Conservation (phyloP, 2,888 invertebrate species). For the Copidosoma aretas region DNA sequence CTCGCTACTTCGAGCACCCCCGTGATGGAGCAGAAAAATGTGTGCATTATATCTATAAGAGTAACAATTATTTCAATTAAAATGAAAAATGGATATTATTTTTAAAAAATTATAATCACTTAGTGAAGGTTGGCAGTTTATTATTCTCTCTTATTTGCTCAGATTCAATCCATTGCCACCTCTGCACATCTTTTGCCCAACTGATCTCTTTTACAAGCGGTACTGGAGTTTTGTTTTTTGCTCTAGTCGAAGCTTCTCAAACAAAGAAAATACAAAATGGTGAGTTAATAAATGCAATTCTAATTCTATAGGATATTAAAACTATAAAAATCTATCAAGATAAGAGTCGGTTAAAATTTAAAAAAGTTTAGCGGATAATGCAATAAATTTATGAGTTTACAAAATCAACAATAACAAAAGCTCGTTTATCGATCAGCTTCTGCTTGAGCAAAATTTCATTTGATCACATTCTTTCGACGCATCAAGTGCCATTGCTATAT, state of each 20-base stretch:
- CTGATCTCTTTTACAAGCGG: conserved; percentile 13
- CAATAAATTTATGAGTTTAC: neutral
- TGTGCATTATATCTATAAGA: conserved; percentile 29
- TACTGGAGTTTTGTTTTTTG: conserved; percentile 14
- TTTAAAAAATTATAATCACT: conserved; percentile 32
- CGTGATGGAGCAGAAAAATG: conserved; percentile 37
- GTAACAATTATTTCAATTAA: neutral
- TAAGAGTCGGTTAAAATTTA: neutral
- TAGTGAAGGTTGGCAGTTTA: conserved; percentile 56
- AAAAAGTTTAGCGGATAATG: neutral
- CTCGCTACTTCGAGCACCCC: conserved; percentile 37
- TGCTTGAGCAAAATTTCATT: conserved; percentile 26
- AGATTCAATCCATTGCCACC: neutral
- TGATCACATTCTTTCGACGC: conserved; percentile 8
- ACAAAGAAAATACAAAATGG: conserved; percentile 1
- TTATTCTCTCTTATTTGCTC: conserved; percentile 27
- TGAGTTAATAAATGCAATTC: neutral
- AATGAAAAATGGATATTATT: neutral
- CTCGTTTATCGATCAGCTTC: conserved; percentile 26
- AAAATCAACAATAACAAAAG: neutral
- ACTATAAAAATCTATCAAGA: neutral
- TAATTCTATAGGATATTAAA: neutral
- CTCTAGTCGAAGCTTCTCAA: conserved; percentile 30
- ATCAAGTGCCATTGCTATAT: conserved; percentile 15
- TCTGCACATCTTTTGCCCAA: conserved; percentile 3